Conservation (phyloP, 2,888 invertebrate genomes). For the Aproaerema taeniolella region DNA sequence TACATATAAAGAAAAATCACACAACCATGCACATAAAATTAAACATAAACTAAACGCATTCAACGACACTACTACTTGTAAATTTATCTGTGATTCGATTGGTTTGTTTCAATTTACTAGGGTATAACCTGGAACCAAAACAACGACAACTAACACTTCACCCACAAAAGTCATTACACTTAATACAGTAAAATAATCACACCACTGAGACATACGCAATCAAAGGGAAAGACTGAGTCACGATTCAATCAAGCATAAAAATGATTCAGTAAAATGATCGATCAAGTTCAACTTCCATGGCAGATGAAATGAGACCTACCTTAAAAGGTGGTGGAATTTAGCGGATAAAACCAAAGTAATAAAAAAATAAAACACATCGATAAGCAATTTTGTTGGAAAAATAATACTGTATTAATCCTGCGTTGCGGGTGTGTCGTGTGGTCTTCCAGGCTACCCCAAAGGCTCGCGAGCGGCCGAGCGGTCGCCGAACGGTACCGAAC, state of each 20-base stretch:
- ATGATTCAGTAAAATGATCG: slow-evolving; percentile 28
- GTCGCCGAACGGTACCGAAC: slow-evolving; percentile 64
- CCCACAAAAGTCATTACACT: slow-evolving; percentile 57
- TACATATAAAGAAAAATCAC: slow-evolving; percentile 38
- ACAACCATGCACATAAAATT: slow-evolving; percentile 63
- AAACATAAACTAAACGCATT: slow-evolving; percentile 61
- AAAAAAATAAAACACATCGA: slow-evolving; percentile 68
- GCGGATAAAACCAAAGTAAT: slow-evolving; percentile 39
- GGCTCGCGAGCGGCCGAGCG: slow-evolving; percentile 55
- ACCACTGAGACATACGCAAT: slow-evolving; percentile 63
- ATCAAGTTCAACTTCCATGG: slow-evolving; percentile 43
- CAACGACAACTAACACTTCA: slow-evolving; percentile 70
- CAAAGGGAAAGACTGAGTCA: slow-evolving; percentile 42
- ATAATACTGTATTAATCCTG: slow-evolving; percentile 68
- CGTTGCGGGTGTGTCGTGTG: slow-evolving; percentile 71
- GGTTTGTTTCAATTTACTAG: slow-evolving; percentile 42
- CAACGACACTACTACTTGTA: slow-evolving; percentile 49
- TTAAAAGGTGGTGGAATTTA: slow-evolving; percentile 35
- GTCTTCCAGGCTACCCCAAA: slow-evolving; percentile 75
- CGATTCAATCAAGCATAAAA: slow-evolving; percentile 59
- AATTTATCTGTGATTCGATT: slow-evolving; percentile 71
- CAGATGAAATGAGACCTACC: slow-evolving; percentile 58
- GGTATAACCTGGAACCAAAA: slow-evolving; percentile 76
- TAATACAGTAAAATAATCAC: slow-evolving; percentile 61
- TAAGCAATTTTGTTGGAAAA: slow-evolving; percentile 69